Evolutionary conservation across 1,140 invertebrate genomes (phyloP).

Genomic region (Pseudobourletiella spinata): DNA sequence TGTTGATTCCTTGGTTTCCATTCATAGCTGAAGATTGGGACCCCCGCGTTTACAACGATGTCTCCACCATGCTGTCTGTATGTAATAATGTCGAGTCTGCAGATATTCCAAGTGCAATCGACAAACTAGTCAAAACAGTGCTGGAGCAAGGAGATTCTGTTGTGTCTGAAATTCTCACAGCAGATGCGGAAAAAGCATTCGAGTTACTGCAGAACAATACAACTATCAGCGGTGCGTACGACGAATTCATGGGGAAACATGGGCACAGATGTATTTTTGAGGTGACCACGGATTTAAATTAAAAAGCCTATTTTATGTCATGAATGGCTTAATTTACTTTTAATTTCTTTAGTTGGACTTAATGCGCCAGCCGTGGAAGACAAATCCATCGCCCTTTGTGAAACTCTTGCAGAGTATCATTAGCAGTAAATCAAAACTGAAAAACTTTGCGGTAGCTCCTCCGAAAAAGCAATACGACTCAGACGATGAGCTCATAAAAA

Average conservation of each 20-base stretch:
- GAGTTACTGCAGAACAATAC: slow-evolving; percentile 51
- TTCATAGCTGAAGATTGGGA: slow-evolving; percentile 30
- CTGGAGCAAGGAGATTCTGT: slow-evolving; percentile 39
- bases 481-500: slow-evolving; percentile 17
- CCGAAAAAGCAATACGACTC: background rate
- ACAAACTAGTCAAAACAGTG: slow-evolving; percentile 48
- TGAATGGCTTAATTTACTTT: background rate
- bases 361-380: slow-evolving; percentile 54
- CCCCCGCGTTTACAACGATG: slow-evolving; percentile 42
- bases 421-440: slow-evolving; percentile 14
- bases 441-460: background rate
- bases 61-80: slow-evolving; percentile 54
- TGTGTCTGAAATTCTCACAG: slow-evolving; percentile 42
- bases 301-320: background rate
- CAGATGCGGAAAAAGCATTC: slow-evolving; percentile 47
- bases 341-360: slow-evolving; percentile 54
- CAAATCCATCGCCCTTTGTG: slow-evolving; percentile 53
- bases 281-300: slow-evolving; percentile 41
- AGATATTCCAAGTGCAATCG: slow-evolving; percentile 50
- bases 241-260: slow-evolving; percentile 57
- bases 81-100: slow-evolving; percentile 58
- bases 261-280: slow-evolving; percentile 66
- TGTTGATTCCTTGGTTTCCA: too few species aligned
- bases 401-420: slow-evolving; percentile 50
- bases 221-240: slow-evolving; percentile 45